Percentiles rank a stretch among this genome's conserved stretches.
These are phyloP conservation scores for Solea senegalensis DNA, from an alignment of 2,113 vertebrate genomes.

Conservation along the genomic window DNA sequence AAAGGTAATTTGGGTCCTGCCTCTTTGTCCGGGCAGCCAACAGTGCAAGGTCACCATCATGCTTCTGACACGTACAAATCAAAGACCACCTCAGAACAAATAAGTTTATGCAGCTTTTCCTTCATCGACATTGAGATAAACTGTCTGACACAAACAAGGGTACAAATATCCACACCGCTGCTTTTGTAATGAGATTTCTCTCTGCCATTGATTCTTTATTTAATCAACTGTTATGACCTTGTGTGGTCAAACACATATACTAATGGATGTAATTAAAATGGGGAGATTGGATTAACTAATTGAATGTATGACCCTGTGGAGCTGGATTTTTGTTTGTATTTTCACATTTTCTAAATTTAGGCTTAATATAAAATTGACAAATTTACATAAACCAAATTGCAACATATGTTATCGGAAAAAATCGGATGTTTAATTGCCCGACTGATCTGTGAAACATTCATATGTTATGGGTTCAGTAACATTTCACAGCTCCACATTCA, in stretches of 20 bases:
- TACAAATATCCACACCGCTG: conserved; percentile 65
- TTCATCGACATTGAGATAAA: conserved; percentile 78
- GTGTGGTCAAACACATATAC: conserved; percentile 73
- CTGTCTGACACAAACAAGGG: conserved; percentile 72
- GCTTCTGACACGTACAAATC: conserved; percentile 75
- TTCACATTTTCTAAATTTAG: neutral
- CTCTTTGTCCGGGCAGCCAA: conserved; percentile 66
- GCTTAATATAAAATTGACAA: neutral
- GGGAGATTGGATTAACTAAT: conserved; percentile 71
- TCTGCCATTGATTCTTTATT: conserved; percentile 64
- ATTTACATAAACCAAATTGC: neutral
- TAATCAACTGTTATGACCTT: conserved; percentile 77
- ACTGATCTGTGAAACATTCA: conserved; percentile 47
- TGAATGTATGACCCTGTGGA: conserved; percentile 63
- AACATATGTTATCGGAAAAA: conserved; percentile 1
- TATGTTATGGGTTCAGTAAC: conserved; percentile 36
- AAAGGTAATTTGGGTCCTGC: conserved; percentile 78
- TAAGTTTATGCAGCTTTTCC: conserved; percentile 69
- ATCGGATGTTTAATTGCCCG: conserved; percentile 37
- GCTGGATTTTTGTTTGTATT: conserved; percentile 37
- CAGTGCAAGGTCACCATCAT: conserved; percentile 75
- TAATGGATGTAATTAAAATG: conserved; percentile 73
- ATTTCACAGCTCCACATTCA: conserved; percentile 45
- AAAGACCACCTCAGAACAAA: conserved; percentile 78
- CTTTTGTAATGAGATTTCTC: conserved; percentile 73